phyloP scores from a whole-genome alignment of 2,888 invertebrate genomes.

The Pollenia griseotomentosa region DNA sequence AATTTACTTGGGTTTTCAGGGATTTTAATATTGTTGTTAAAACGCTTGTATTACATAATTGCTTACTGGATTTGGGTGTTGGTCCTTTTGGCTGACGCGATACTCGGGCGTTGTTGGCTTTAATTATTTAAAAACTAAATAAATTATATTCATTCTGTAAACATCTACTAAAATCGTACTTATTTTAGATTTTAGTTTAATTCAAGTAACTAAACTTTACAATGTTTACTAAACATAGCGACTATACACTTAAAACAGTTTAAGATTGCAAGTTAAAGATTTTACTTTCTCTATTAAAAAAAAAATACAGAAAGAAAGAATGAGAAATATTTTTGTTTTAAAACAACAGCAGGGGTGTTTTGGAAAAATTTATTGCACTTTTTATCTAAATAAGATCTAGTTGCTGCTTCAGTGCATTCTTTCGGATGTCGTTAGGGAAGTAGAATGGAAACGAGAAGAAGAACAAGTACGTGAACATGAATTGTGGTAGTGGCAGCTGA shows the following conservation, averaged over 20 bases:
- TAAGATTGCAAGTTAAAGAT: background rate
- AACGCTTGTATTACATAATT: conserved; percentile 18
- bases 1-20: background rate
- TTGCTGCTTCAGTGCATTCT: conserved; percentile 55
- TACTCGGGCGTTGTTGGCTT: background rate
- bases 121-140: conserved; percentile 6
- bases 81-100: conserved; percentile 1
- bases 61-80: conserved; percentile 36
- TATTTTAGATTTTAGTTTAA: background rate
- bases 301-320: too few relatives aligned
- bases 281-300: background rate
- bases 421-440: background rate
- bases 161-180: background rate
- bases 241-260: conserved; percentile 1
- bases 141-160: conserved; percentile 28
- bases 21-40: background rate
- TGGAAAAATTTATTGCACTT: conserved; percentile 61
- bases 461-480: background rate
- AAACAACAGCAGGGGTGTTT: conserved; percentile 2
- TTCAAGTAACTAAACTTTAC: too few relatives aligned
- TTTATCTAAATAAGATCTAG: conserved; percentile 71
- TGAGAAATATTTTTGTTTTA: background rate
- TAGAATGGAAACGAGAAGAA: background rate
- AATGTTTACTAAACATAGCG: background rate
- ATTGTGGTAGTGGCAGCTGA: background rate